Conservation (phyloP, 2,113 vertebrate genomes). For the Pomatostomus ruficeps region DNA sequence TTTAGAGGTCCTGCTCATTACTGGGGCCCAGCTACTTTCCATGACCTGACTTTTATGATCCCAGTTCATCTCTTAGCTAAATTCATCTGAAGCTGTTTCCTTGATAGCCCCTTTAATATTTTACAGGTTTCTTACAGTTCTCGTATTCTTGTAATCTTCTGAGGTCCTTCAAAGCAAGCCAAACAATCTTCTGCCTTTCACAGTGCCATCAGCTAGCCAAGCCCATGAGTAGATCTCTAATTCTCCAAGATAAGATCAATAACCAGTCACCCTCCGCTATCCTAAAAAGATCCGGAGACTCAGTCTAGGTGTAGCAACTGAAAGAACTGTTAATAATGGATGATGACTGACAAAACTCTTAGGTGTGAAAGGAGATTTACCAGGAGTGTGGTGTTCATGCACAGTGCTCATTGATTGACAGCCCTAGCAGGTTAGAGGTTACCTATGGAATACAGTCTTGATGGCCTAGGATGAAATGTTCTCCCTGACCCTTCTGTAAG, state of each 20-base stretch:
- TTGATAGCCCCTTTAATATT: constrained; percentile 16
- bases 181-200: constrained; percentile 7
- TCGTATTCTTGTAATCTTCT: constrained; percentile 9
- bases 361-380: constrained; percentile 34
- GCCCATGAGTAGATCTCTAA: neutral
- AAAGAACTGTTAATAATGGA: constrained; percentile 33
- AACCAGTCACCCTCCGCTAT: neutral
- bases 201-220: neutral
- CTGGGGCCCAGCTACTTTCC: neutral
- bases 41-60: constrained; percentile 28
- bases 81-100: constrained; percentile 30
- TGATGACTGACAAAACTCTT: constrained; percentile 41
- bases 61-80: constrained; percentile 29
- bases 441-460: constrained; percentile 27
- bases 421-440: constrained; percentile 27
- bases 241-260: neutral
- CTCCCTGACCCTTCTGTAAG: constrained; percentile 46
- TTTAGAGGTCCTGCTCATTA: constrained; percentile 32
- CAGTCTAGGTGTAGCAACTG: neutral
- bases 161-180: constrained; percentile 12
- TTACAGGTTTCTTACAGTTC: neutral
- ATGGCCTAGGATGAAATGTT: constrained; percentile 51
- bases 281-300: constrained; percentile 10
- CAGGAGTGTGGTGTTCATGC: neutral
- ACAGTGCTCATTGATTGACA: constrained; percentile 45